Evolutionary conservation across 2,888 invertebrate species (phyloP).

Genomic region (Chalcosyrphus nemorum): DNA sequence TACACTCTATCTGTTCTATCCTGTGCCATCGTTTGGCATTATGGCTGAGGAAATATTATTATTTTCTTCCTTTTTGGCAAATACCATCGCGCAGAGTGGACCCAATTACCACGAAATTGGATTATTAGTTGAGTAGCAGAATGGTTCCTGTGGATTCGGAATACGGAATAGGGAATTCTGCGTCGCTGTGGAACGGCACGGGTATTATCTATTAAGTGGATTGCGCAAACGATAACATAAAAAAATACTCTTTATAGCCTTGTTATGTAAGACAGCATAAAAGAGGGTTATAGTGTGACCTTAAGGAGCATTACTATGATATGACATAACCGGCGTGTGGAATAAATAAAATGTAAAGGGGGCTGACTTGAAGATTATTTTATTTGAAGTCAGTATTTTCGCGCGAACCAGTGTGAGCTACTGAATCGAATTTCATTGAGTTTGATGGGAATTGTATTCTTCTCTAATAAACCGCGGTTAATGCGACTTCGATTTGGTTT

Average conservation of each 20-base stretch:
- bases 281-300: background rate
- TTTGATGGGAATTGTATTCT: background rate
- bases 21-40: slow-evolving; percentile 38
- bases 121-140: slow-evolving; percentile 55
- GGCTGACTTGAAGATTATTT: background rate
- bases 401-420: background rate
- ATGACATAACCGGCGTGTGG: background rate
- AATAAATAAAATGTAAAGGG: background rate
- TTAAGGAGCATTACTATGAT: background rate
- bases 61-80: background rate
- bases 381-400: background rate
- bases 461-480: no score
- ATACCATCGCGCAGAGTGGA: slow-evolving; percentile 39
- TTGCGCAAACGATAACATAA: slow-evolving; percentile 41
- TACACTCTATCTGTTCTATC: no score
- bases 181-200: background rate
- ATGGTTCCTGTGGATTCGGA: slow-evolving; percentile 23
- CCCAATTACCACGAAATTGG: slow-evolving; percentile 65
- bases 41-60: background rate
- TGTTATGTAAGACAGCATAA: slow-evolving; percentile 9
- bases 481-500: no score
- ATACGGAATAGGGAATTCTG: slow-evolving; percentile 16
- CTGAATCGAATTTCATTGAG: background rate
- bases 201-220: slow-evolving; percentile 59
- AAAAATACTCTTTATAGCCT: slow-evolving; percentile 30